A percentile compares a stretch with the other conserved stretches of the same genome.
These are phyloP conservation scores for Pempheris klunzingeri DNA, from an alignment of 2,797 vertebrate genomes.

Conservation along the genomic window DNA sequence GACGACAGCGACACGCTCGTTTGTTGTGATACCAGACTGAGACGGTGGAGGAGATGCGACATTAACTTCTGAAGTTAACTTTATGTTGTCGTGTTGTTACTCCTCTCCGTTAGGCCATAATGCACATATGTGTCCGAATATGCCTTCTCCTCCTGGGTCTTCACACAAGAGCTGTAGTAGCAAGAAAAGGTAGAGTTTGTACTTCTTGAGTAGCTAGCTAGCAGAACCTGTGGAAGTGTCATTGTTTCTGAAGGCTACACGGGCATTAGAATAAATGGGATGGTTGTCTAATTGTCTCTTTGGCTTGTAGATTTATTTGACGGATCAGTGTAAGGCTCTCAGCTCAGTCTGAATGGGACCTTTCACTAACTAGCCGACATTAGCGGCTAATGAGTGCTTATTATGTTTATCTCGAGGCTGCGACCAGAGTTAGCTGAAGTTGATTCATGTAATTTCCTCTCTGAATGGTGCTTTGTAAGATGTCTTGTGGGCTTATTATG, in stretches of 20 bases:
- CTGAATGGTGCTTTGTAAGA: background rate
- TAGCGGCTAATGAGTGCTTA: background rate
- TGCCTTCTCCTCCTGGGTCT: constrained; percentile 54
- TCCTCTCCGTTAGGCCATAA: constrained; percentile 19
- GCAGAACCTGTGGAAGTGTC: background rate
- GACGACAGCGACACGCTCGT: background rate
- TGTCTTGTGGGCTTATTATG: background rate
- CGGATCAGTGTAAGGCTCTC: background rate
- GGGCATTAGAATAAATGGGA: accelerated
- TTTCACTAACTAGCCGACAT: constrained; percentile 16
- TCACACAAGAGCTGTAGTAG: constrained; percentile 13
- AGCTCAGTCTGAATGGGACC: background rate
- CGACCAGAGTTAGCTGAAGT: background rate
- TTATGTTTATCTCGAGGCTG: background rate
- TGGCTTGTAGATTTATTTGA: background rate
- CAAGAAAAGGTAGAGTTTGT: constrained; percentile 53
- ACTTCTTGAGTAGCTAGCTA: background rate
- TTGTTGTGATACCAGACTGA: background rate
- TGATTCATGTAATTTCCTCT: background rate
- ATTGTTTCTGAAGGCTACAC: background rate
- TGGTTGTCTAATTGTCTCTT: accelerated
- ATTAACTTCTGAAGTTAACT: background rate
- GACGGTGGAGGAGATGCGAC: accelerated
- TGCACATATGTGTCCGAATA: constrained; percentile 34
- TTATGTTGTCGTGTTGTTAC: accelerated